Base-by-base conservation (phyloP, 2,888 invertebrate genomes). In the Entomobrya proxima region DNA sequence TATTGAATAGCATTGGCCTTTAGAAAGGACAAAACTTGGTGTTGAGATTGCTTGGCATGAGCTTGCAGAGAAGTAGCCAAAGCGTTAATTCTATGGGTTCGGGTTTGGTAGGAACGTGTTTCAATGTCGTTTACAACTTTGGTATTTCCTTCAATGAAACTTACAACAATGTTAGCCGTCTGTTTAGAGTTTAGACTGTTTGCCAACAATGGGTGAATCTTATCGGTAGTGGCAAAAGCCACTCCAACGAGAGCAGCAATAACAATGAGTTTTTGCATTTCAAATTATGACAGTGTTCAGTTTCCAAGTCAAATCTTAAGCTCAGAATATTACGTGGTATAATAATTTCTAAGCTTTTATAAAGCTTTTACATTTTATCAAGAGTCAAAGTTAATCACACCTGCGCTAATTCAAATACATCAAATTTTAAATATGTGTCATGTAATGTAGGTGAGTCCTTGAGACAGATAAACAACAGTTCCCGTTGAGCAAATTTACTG, bases 81-180 rank as follows among this genome's bases (percentile, higher is more conserved):
- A 11, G 80, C 35, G n/a, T 6, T 52, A 18, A 80, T 52, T 6
- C 80, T 27, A 11, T 69, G 27, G 9, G 80, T 44, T 3, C 80
- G 52, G 27, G 47, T 55, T 27, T 1, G 13, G 55, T 72, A 80
- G 24, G 40, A 27, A 1, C 37, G 52, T 27, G 4, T 69, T 18
- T 80, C 80, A 61, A 80, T 72, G 9, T 35, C 21, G n/a, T 21
- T 37, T 2, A 80, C 37, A 21, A 80, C 80, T 21, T 35, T 11
- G 1, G 5, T 55, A 55, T 69, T 80, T n/a, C 80, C 21, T 9
- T 67, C 80, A 40, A 72, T 50, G 24, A 80, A 80, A 55, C 30
- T 37, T 1, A 80, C 72, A 24, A 80, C 27, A 30, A 80, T 50
- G n/a, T 80, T 80, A 2, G 80, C 80, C 11, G 24, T 21, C 13